These are phyloP conservation scores for Cheilosia vernalis DNA, from an alignment of 2,888 invertebrate species.

Conservation along the genomic window DNA sequence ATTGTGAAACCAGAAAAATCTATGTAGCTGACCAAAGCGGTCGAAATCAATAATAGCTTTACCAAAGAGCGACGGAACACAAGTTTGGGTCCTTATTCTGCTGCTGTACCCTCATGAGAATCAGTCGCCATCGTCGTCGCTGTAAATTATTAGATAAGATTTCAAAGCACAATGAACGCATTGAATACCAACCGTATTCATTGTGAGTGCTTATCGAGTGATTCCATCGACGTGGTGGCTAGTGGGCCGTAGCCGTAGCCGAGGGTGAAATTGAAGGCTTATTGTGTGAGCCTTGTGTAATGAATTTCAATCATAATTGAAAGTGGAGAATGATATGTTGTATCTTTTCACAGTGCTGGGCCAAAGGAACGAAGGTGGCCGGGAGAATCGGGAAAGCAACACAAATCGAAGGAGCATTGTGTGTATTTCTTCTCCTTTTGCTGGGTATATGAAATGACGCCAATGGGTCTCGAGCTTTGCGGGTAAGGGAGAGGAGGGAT, in stretches of 20 bases:
- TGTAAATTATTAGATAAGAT: constrained; percentile 41
- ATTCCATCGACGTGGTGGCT: background rate
- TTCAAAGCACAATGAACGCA: constrained; percentile 26
- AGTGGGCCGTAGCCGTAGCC: background rate
- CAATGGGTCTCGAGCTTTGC: no score
- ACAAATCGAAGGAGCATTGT: constrained; percentile 11
- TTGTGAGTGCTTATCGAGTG: constrained; percentile 48
- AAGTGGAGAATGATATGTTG: constrained; percentile 24
- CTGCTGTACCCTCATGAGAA: background rate
- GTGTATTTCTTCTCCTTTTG: background rate
- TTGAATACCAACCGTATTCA: constrained; percentile 54
- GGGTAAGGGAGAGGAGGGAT: background rate
- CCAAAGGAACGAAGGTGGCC: background rate
- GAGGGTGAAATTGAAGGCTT: constrained; percentile 40
- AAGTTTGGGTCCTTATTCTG: background rate
- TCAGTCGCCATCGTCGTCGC: background rate
- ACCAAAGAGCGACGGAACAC: background rate
- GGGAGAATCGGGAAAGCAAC: background rate
- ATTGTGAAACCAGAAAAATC: constrained; percentile 2
- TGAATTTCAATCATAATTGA: constrained; percentile 66
- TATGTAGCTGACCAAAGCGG: background rate
- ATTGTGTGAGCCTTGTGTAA: constrained; percentile 39
- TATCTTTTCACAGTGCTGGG: constrained; percentile 12
- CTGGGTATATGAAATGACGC: background rate
- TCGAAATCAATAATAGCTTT: background rate